Evolutionary conservation across 1,140 invertebrate species (phyloP).

Genomic region (Atopsyche davidsoni): DNA sequence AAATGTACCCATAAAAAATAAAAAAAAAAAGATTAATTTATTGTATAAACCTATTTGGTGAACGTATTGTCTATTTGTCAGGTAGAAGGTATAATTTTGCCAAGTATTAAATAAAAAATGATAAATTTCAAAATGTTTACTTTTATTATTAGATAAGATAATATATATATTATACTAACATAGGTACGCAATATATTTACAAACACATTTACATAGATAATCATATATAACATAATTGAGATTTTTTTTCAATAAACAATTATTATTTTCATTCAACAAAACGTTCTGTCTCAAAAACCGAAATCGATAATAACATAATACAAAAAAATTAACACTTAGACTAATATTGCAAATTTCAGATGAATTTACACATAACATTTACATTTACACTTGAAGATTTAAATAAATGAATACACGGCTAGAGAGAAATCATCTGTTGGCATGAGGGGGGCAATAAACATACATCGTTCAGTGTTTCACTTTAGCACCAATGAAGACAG

Average conservation of each 20-base stretch:
- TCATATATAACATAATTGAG: slow-evolving; percentile 33
- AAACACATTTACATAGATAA: slow-evolving; percentile 35
- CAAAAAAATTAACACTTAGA: slow-evolving; percentile 49
- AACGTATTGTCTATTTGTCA: too few relatives aligned
- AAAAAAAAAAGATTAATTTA: too few relatives aligned
- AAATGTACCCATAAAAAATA: slow-evolving; percentile 1
- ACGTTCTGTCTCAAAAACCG: slow-evolving; percentile 28
- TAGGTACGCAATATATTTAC: slow-evolving; percentile 29
- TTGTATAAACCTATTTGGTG: too few relatives aligned
- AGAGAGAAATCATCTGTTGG: too few relatives aligned
- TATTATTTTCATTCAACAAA: slow-evolving; percentile 41
- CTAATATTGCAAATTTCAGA: slow-evolving; percentile 49
- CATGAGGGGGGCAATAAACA: too few relatives aligned
- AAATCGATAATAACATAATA: slow-evolving; percentile 37
- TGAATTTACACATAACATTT: slow-evolving; percentile 35
- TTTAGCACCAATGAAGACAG: too few relatives aligned
- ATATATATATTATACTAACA: slow-evolving; percentile 26
- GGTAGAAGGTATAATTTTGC: too few relatives aligned
- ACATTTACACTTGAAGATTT: too few relatives aligned
- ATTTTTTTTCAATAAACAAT: slow-evolving; percentile 33
- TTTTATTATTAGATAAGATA: slow-evolving; percentile 21
- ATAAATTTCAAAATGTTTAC: slow-evolving; percentile 19
- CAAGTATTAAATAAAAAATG: too few relatives aligned
- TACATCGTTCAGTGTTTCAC: too few relatives aligned
- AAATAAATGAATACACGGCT: too few relatives aligned